Evolutionary conservation across 2,797 vertebrate species (phyloP).

Genomic region (Notolabrus celidotus): DNA sequence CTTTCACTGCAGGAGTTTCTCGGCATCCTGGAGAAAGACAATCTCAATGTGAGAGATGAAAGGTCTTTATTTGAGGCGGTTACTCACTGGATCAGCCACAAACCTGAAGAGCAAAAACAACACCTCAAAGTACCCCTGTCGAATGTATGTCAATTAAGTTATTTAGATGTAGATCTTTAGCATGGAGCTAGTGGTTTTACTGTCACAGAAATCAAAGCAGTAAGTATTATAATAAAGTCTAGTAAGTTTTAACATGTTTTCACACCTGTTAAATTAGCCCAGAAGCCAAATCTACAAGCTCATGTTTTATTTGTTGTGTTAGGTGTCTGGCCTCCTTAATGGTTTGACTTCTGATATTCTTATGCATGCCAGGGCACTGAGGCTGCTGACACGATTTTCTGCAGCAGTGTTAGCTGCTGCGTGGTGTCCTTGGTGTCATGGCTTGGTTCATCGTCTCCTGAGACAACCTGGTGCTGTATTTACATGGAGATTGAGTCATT

Average conservation of each 20-base stretch:
- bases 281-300: too few species aligned
- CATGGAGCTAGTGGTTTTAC: neutral
- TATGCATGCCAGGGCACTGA: conserved; percentile 40
- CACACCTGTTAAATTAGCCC: neutral
- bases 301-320: too few species aligned
- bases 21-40: conserved; percentile 83
- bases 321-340: neutral
- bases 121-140: conserved; percentile 39
- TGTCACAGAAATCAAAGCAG: neutral
- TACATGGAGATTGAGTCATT: rapidly evolving
- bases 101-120: conserved; percentile 9
- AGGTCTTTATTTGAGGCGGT: conserved; percentile 38
- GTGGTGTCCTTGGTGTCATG: conserved; percentile 42
- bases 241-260: too few species aligned
- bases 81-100: conserved; percentile 48
- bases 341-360: neutral
- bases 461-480: rapidly evolving
- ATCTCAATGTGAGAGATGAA: conserved; percentile 85
- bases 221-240: neutral
- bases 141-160: conserved; percentile 42
- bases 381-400: conserved; percentile 78
- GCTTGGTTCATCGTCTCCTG: neutral
- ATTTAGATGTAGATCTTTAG: neutral
- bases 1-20: conserved; percentile 71
- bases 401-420: conserved; percentile 88